phyloP scores from a whole-genome alignment of 2,797 vertebrate species.

The Aeoliscus strigatus region DNA sequence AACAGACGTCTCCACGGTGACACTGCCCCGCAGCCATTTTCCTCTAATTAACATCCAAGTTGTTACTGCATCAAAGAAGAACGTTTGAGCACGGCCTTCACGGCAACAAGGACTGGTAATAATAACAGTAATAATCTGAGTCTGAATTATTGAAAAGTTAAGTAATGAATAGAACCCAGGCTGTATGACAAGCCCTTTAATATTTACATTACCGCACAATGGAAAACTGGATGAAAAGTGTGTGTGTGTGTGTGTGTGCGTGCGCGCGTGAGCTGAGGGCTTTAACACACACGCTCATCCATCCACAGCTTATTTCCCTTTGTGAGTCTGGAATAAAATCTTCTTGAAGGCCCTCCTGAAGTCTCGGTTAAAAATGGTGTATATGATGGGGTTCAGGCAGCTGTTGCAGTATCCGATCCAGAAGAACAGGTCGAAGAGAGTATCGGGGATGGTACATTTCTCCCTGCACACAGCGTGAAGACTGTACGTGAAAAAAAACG shows the following conservation, averaged over 20 bases:
- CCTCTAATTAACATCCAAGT: slow-evolving; percentile 27
- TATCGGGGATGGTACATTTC: slow-evolving; percentile 72
- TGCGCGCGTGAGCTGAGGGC: not conserved
- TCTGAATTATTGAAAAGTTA: slow-evolving; percentile 13
- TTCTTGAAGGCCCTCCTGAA: slow-evolving; percentile 81
- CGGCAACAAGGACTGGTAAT: not conserved
- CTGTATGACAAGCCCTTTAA: slow-evolving; percentile 64
- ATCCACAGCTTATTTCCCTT: slow-evolving; percentile 24
- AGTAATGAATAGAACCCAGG: slow-evolving; percentile 44
- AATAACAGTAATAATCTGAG: too few relatives aligned
- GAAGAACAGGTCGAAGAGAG: slow-evolving; percentile 88
- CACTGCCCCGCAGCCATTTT: slow-evolving; percentile 18
- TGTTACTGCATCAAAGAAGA: slow-evolving; percentile 13
- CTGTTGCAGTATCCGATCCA: slow-evolving; percentile 98
- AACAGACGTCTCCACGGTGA: too few relatives aligned
- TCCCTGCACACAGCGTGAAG: slow-evolving; percentile 72
- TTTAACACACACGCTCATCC: slow-evolving; percentile 8
- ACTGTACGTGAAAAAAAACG: slow-evolving; percentile 79
- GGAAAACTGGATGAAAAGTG: slow-evolving; percentile 35
- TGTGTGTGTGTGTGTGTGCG: not conserved
- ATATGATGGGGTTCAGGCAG: slow-evolving; percentile 94
- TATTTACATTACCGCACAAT: slow-evolving; percentile 56
- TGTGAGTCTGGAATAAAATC: slow-evolving; percentile 62
- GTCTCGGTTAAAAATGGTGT: slow-evolving; percentile 91
- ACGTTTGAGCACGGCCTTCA: slow-evolving; percentile 2